Evolutionary conservation across 2,888 invertebrate species (phyloP).

Genomic region (Tyria jacobaeae): DNA sequence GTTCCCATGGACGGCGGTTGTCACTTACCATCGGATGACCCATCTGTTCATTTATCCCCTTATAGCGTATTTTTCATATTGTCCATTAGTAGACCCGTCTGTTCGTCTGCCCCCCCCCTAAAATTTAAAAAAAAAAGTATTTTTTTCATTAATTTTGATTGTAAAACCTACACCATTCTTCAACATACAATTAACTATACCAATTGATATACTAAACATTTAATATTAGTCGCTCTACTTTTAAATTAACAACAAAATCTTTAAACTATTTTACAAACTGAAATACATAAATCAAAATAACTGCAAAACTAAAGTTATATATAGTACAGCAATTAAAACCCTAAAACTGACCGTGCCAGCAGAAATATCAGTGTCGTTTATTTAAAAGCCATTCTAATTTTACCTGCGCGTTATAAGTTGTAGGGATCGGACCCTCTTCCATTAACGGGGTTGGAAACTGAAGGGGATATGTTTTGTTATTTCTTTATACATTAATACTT

Average conservation of each 20-base stretch:
- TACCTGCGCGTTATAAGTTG: conserved; percentile 38
- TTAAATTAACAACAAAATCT: background rate
- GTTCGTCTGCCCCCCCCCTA: too few species aligned
- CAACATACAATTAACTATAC: too few species aligned
- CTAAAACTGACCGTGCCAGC: conserved; percentile 24
- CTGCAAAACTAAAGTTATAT: conserved; percentile 22
- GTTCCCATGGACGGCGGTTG: too few species aligned
- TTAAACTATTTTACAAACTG: background rate
- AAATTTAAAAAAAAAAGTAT: too few species aligned
- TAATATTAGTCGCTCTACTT: too few species aligned
- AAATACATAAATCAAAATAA: conserved; percentile 18
- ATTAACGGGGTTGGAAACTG: conserved; percentile 31
- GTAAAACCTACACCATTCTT: too few species aligned
- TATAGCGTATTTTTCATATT: too few species aligned
- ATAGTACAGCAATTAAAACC: conserved; percentile 25
- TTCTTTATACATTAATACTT: conserved; percentile 14
- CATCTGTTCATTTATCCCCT: too few species aligned
- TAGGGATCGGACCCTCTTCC: conserved; percentile 16
- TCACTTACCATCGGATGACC: too few species aligned
- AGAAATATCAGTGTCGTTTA: conserved; percentile 40
- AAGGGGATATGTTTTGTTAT: conserved; percentile 17
- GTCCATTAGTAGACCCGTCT: too few species aligned
- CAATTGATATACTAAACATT: too few species aligned
- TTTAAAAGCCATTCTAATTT: conserved; percentile 35
- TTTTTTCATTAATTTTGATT: too few species aligned